phyloP scores from a whole-genome alignment of 1,140 invertebrate species.

The Pogonomyrmex barbatus region DNA sequence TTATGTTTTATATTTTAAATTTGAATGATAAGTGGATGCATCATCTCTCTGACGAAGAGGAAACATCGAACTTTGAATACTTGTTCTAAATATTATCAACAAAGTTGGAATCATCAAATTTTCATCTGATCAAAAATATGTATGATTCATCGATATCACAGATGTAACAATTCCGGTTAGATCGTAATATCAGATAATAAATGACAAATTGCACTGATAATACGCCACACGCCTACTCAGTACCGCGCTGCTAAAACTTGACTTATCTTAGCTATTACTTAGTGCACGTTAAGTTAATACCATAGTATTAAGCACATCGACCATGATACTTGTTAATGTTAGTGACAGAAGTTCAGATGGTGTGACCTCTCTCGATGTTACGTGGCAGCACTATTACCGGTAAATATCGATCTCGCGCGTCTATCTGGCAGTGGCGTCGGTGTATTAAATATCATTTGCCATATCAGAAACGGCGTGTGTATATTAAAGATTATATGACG shows the following conservation, averaged over 20 bases:
- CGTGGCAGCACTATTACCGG: constrained; percentile 46
- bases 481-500: constrained; percentile 12
- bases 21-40: background rate
- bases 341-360: constrained; percentile 59
- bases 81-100: constrained; percentile 3
- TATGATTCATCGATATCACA: constrained; percentile 1
- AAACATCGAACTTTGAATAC: background rate
- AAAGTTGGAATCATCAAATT: background rate
- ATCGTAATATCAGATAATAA: constrained; percentile 54
- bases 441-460: constrained; percentile 53
- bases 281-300: constrained; percentile 62
- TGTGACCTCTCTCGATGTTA: constrained; percentile 59
- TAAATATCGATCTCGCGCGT: constrained; percentile 61
- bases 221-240: constrained; percentile 53
- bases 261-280: constrained; percentile 62
- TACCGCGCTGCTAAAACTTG: constrained; percentile 40
- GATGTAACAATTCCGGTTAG: constrained; percentile 4
- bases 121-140: background rate
- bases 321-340: constrained; percentile 64
- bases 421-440: constrained; percentile 32
- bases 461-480: background rate
- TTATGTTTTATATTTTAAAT: background rate
- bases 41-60: background rate
- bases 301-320: constrained; percentile 57
- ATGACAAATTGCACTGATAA: constrained; percentile 60